Evolutionary conservation across 1,140 invertebrate species (phyloP).

Genomic region (Heliconius eleuchia): DNA sequence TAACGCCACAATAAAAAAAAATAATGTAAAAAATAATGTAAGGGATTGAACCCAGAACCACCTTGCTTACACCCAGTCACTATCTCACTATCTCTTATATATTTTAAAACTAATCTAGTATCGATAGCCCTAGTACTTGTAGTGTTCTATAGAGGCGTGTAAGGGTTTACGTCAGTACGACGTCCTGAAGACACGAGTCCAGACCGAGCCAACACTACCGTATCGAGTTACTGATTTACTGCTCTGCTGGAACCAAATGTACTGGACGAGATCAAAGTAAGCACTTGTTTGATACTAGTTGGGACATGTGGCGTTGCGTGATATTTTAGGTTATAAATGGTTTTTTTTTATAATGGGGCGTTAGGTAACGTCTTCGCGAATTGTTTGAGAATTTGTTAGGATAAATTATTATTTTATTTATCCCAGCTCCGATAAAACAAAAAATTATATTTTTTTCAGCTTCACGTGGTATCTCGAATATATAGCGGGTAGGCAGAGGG

Average conservation of each 20-base stretch:
- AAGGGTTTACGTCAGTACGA: constrained; percentile 27
- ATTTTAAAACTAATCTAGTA: background rate
- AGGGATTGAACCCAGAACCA: background rate
- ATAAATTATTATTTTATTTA: too few species aligned
- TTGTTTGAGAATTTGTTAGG: too few species aligned
- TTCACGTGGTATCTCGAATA: too few species aligned
- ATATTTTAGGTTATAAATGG: background rate
- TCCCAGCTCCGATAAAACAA: too few species aligned
- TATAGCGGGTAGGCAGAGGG: too few species aligned
- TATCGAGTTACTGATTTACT: constrained; percentile 32
- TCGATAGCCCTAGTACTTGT: constrained; percentile 36
- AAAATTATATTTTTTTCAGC: too few species aligned
- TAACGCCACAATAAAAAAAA: too few species aligned
- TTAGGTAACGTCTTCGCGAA: too few species aligned
- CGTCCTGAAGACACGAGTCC: constrained; percentile 26
- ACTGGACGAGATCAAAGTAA: background rate
- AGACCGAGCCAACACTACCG: constrained; percentile 29
- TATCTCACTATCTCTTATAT: too few species aligned
- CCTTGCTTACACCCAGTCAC: background rate
- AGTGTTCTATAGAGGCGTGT: constrained; percentile 33
- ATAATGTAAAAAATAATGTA: too few species aligned
- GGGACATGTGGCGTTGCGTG: background rate
- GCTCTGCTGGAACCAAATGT: constrained; percentile 17
- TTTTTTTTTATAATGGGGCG: too few species aligned
- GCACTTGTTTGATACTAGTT: background rate